Conservation (phyloP, 2,888 invertebrate genomes). For the Troides helena region DNA sequence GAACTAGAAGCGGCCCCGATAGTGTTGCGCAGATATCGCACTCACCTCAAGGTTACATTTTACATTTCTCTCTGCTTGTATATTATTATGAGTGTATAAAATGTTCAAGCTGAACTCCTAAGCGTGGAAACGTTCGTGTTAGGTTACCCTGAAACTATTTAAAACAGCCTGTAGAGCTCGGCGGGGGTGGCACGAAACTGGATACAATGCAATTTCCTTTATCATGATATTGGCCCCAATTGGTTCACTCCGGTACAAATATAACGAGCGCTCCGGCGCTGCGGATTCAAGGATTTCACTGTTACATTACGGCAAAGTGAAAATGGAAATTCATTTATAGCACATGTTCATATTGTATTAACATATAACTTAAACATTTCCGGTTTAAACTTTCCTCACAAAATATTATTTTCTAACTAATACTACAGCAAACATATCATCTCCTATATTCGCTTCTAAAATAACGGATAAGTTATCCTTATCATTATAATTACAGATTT, state of each 20-base stretch:
- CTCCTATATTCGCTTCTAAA: too few relatives aligned
- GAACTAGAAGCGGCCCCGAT: too few relatives aligned
- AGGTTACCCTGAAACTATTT: not conserved
- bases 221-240: constrained; percentile 26
- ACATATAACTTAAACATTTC: too few relatives aligned
- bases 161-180: constrained; percentile 4
- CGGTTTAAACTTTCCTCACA: too few relatives aligned
- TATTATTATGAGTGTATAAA: not conserved
- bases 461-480: too few relatives aligned
- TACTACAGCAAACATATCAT: too few relatives aligned
- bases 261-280: constrained; percentile 10
- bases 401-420: too few relatives aligned
- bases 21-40: too few relatives aligned
- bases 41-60: too few relatives aligned
- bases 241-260: constrained; percentile 26
- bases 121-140: not conserved
- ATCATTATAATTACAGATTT: too few relatives aligned
- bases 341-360: too few relatives aligned
- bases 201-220: constrained; percentile 28
- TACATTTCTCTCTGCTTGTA: too few relatives aligned
- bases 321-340: not conserved
- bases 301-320: constrained; percentile 10
- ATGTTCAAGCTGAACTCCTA: not conserved
- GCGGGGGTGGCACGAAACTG: constrained; percentile 12
- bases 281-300: constrained; percentile 1